Conservation (phyloP, 35 echinoderm and acorn worm species). For the Strongylocentrotus purpuratus region DNA sequence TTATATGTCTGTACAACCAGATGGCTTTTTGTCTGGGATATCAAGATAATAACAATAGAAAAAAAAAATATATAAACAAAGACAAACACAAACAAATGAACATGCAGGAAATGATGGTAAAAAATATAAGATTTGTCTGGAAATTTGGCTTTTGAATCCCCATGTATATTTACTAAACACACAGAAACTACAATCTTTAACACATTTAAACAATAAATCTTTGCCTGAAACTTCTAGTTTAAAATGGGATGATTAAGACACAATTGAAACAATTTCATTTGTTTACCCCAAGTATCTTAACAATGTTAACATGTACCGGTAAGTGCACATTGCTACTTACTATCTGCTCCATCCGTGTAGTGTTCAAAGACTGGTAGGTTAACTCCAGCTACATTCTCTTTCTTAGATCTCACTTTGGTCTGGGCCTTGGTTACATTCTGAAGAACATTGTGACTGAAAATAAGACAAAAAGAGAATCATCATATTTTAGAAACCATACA, state of each 20-base stretch:
- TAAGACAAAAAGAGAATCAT: constrained; percentile 10
- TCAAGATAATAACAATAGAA: background rate
- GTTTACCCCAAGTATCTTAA: too few species aligned
- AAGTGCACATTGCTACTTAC: constrained; percentile 60
- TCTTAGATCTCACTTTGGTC: constrained; percentile 93
- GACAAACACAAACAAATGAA: background rate
- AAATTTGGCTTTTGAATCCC: too few species aligned
- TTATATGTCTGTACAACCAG: background rate
- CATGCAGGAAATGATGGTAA: too few species aligned
- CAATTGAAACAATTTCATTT: too few species aligned
- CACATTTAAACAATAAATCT: too few species aligned
- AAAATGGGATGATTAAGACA: too few species aligned
- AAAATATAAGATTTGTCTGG: too few species aligned
- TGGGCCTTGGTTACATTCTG: constrained; percentile 99
- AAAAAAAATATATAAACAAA: too few species aligned
- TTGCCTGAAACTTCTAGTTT: too few species aligned
- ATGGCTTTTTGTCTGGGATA: background rate
- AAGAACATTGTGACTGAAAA: constrained; percentile 91
- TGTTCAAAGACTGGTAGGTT: constrained; percentile 78
- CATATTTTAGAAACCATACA: background rate
- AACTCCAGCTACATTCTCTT: constrained; percentile 97
- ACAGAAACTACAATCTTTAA: too few species aligned
- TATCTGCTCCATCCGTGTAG: constrained; percentile 90
- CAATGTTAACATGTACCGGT: too few species aligned
- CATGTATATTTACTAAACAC: too few species aligned